phyloP scores from a whole-genome alignment of 2,113 vertebrate species.

The Oxyruncus cristatus region DNA sequence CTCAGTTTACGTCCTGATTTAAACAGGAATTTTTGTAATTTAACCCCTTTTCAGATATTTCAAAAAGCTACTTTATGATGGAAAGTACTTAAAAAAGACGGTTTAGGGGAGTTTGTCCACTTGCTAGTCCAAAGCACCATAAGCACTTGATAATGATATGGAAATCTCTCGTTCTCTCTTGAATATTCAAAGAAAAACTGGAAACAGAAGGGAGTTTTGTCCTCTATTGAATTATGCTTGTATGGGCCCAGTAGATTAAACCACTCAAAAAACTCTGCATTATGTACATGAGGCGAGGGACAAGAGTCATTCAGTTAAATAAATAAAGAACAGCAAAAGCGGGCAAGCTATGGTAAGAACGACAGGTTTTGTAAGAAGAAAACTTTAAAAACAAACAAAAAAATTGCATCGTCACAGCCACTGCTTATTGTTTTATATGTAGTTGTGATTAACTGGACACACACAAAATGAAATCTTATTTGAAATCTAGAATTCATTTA shows the following conservation, averaged over 20 bases:
- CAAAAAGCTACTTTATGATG: neutral
- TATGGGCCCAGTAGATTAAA: neutral
- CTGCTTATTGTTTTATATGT: neutral
- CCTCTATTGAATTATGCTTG: neutral
- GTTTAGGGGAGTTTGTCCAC: neutral
- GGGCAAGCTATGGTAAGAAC: neutral
- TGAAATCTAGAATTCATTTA: conserved; percentile 12
- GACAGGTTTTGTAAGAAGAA: neutral
- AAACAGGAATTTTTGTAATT: neutral
- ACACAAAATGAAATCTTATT: neutral
- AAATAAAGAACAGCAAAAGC: neutral
- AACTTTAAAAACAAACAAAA: neutral
- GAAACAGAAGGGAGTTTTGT: neutral
- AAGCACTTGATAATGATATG: rapidly evolving
- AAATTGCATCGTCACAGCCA: neutral
- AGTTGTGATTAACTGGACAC: neutral
- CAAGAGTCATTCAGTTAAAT: neutral
- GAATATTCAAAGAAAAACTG: neutral
- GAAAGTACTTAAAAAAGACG: neutral
- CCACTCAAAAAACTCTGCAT: neutral
- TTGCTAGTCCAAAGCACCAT: neutral
- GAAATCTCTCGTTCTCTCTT: neutral
- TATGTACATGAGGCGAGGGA: rapidly evolving
- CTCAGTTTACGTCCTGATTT: neutral
- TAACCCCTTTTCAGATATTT: neutral